Base-by-base conservation (phyloP, 2,113 vertebrate genomes). In the Dipodomys spectabilis region DNA sequence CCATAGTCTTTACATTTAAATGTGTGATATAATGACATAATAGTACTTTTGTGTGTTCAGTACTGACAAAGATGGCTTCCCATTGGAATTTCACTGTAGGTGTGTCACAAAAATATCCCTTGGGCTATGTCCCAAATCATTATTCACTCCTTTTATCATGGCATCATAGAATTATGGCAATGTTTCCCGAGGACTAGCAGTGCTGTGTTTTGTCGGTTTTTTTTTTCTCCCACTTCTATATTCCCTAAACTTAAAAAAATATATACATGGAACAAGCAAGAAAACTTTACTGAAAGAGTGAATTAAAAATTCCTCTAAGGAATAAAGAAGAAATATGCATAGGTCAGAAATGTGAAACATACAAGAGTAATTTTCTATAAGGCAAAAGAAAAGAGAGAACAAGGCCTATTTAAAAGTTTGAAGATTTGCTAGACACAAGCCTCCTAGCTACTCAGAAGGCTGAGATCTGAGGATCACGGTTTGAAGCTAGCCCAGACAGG, bases 41-140 rank as follows among this genome's bases (percentile, higher is more conserved):
- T 2, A 1, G 0, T 1, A 10, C 3, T 60, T 44, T 49, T 2
- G 1, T 2, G 16, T 35, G 32, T 30, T 57, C 80, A 10, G 12
- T 4, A 23, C 16, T n/a, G 22, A 57, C 15, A 62, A 82, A 7
- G 53, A 27, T 11, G 15, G 30, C 22, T 25, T 79, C 11, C 2
- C 6, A 64, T 53, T 45, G 4, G 49, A 84, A 78, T 78, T 79
- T 67, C 77, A 9, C 1, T 8, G 12, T 60, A 7, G 2, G 12
- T 28, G 3, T 87, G 4, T 85, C 32, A 68, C 23, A 35, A 39
- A 78, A 85, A 39, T 4, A 2, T 4, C 62, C 90, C 60, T 71
- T 78, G 35, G 53, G 68, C 15, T 44, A 83, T 30, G 75, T 68
- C 68, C 62, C 83, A 57, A 65, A 53, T 44, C 27, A 28, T 23